Evolutionary conservation across 2,888 invertebrate genomes (phyloP).

Genomic region (Orthonevra nobilis): DNA sequence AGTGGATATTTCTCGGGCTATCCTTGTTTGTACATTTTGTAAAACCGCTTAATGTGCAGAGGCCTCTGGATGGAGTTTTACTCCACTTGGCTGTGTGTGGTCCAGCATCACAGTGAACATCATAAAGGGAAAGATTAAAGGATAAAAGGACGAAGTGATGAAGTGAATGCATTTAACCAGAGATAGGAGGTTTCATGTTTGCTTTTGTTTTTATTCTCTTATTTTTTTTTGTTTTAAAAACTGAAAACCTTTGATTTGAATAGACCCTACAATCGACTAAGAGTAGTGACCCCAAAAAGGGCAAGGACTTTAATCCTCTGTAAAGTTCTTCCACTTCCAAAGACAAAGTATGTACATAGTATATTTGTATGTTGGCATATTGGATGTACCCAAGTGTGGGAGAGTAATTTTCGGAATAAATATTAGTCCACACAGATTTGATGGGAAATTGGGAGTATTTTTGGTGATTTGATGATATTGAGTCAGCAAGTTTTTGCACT

Average conservation of each 20-base stretch:
- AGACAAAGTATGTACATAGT: slow-evolving; percentile 2
- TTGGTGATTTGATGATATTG: slow-evolving; percentile 51
- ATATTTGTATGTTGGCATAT: too few relatives aligned
- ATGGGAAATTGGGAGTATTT: slow-evolving; percentile 59
- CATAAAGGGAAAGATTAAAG: slow-evolving; percentile 62
- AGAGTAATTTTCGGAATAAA: slow-evolving; percentile 52
- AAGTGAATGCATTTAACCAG: slow-evolving; percentile 68
- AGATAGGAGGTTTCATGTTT: slow-evolving; percentile 48
- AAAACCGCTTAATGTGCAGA: slow-evolving; percentile 53
- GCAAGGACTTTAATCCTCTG: slow-evolving; percentile 44
- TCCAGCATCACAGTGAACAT: slow-evolving; percentile 23
- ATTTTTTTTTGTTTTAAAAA: slow-evolving; percentile 12
- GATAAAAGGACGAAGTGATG: slow-evolving; percentile 69
- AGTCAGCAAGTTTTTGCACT: slow-evolving; percentile 65
- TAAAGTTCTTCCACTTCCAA: slow-evolving; percentile 23
- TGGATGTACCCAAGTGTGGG: not conserved
- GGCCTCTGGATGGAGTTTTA: slow-evolving; percentile 36
- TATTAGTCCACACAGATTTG: slow-evolving; percentile 57
- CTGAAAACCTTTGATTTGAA: slow-evolving; percentile 50
- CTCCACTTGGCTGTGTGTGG: slow-evolving; percentile 42
- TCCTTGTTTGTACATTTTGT: slow-evolving; percentile 40
- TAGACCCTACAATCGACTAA: slow-evolving; percentile 30
- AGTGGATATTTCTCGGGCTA: slow-evolving; percentile 28
- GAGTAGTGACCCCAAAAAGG: slow-evolving; percentile 45
- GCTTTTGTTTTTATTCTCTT: too few relatives aligned